Percentiles rank a stretch among this genome's conserved stretches.
Conservation (phyloP, 2,888 invertebrate genomes). For the Parnassius orleans region DNA sequence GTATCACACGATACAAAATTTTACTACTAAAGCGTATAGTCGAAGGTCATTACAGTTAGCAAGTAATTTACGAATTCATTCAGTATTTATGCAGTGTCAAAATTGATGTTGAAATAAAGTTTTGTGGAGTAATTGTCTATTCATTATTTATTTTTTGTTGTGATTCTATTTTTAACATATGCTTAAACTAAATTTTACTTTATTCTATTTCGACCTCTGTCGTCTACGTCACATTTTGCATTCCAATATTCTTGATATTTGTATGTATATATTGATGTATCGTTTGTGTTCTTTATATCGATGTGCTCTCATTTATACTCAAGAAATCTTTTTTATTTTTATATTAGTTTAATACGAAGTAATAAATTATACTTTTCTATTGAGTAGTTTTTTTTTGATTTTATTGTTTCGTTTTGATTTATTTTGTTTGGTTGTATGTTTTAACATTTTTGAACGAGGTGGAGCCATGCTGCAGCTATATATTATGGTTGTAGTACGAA, state of each 20-base stretch:
- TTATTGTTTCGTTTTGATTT: neutral
- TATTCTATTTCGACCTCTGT: conserved; percentile 2
- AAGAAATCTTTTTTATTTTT: conserved; percentile 63
- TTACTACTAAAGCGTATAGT: neutral
- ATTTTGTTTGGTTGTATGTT: conserved; percentile 26
- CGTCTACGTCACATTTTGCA: conserved; percentile 25
- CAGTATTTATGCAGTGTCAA: conserved; percentile 23
- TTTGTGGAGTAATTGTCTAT: conserved; percentile 6
- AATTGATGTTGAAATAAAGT: conserved; percentile 21
- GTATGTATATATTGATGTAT: conserved; percentile 41
- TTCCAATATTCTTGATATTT: conserved; percentile 37
- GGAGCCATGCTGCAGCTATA: too few relatives aligned
- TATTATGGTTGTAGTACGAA: too few relatives aligned
- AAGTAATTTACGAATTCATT: conserved; percentile 16
- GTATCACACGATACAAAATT: too few relatives aligned
- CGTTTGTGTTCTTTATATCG: conserved; percentile 30
- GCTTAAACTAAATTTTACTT: conserved; percentile 5
- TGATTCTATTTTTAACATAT: neutral
- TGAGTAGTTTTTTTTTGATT: conserved; percentile 39
- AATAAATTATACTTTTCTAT: conserved; percentile 76
- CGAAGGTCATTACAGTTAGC: conserved; percentile 16
- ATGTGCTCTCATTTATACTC: conserved; percentile 57
- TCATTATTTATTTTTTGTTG: conserved; percentile 18
- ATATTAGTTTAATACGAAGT: conserved; percentile 63
- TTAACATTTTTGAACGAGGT: neutral